Evolutionary conservation across 2,113 vertebrate genomes (phyloP), one percentile per base, ranked within the genome.

Genomic region (Ictidomys tridecemlineatus): DNA sequence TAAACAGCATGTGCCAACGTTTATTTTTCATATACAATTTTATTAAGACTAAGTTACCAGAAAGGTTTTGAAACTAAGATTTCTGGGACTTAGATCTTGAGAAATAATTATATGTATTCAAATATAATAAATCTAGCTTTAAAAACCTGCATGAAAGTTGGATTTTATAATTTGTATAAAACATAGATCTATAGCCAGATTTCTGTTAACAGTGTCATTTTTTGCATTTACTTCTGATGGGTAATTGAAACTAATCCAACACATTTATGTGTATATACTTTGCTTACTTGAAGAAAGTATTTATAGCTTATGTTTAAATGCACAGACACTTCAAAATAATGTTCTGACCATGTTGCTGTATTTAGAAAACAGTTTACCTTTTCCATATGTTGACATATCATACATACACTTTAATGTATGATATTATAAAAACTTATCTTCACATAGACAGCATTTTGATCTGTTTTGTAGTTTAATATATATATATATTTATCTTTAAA

Each of bases 341-440:
- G 7, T 88, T 56, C 5, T 63, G 85, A 65, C 88, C 3, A 61
- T 0, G 5, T 65, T 80, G 37, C 42, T 9, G 39, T 69, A 72
- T 89, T 91, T 92, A 95, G 48, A 76, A 93, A 96, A 58, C 22
- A 70, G 28, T 3, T 78, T 45, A 74, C 22, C 10, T 86, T 83
- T 96, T 88, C 30, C n/a, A 89, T 34, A 95, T 30, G 13, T 69
- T 79, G 58, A 79, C 45, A 45, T 45, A 45, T 45, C 42, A 45
- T 45, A 45, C 42, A 45, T 45, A 45, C 42, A 45, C 42, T 45
- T 45, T 45, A 7, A 45, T 45, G n/a, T 16, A 83, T 37, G 13
- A 83, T 92, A 45, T 39, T 77, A 18, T 92, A 24, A 92, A 58
- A 83, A 34, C 17, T 82, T 70, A 51, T 77, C 4, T 37, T 84